Evolutionary conservation across 2,888 invertebrate species (phyloP).

Genomic region (Tachystola acroxantha): DNA sequence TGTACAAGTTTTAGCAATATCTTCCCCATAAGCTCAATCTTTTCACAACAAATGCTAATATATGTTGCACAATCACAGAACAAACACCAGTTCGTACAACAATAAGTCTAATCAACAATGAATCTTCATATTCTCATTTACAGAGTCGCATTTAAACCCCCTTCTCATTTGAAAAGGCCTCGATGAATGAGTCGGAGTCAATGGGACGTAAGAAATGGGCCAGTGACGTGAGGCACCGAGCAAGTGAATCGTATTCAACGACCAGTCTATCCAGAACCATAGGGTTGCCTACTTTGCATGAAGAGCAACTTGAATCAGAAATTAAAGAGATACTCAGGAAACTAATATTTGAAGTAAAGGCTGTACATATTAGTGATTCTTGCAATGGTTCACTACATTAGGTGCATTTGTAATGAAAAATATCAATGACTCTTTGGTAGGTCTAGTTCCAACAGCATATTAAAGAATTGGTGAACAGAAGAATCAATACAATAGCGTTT

Average conservation of each 20-base stretch:
- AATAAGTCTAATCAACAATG: constrained; percentile 34
- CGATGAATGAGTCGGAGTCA: constrained; percentile 69
- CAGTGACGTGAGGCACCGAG: constrained; percentile 55
- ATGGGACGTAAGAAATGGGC: constrained; percentile 75
- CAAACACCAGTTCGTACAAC: constrained; percentile 12
- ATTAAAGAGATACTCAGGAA: no score
- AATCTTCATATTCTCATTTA: constrained; percentile 58
- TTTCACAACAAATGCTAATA: no score
- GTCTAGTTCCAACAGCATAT: no score
- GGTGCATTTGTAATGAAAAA: no score
- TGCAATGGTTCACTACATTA: no score
- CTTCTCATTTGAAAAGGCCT: constrained; percentile 65
- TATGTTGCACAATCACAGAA: not conserved
- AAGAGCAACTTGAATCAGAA: not conserved
- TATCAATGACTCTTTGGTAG: no score
- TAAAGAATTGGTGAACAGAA: no score
- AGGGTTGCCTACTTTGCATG: constrained; percentile 14
- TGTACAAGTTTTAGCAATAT: no score
- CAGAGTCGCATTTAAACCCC: constrained; percentile 55
- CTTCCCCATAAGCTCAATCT: no score
- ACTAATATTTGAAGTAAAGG: no score
- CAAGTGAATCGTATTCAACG: constrained; percentile 51
- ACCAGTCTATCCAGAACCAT: constrained; percentile 43
- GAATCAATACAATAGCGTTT: no score
- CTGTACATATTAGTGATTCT: no score